Percentiles rank a stretch among this genome's conserved stretches.
These are phyloP conservation scores for Isotomurus palustris DNA, from an alignment of 2,888 invertebrate species.

Conservation along the genomic window DNA sequence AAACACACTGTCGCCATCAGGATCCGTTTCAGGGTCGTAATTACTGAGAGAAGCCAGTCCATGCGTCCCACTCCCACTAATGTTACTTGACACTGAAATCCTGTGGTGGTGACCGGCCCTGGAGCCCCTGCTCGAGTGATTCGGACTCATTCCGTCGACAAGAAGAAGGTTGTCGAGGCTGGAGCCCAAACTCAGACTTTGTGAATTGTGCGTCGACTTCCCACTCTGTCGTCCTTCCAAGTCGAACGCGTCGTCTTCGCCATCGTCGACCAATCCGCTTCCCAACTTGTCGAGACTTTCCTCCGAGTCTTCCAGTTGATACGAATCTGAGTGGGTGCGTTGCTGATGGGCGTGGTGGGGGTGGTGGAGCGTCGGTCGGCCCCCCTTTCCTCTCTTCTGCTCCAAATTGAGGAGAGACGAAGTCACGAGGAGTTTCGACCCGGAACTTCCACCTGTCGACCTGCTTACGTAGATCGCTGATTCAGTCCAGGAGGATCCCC, in stretches of 20 bases:
- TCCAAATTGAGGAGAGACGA: not conserved
- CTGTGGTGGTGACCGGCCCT: conserved; percentile 22
- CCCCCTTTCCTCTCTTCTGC: not conserved
- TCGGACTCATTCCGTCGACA: conserved; percentile 45
- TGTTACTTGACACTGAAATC: conserved; percentile 24
- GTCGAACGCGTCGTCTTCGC: conserved; percentile 16
- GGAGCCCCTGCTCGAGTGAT: conserved; percentile 29
- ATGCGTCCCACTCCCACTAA: not conserved
- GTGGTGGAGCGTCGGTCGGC: not conserved
- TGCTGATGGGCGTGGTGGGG: not conserved
- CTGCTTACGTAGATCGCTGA: conserved; percentile 34
- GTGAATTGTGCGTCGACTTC: conserved; percentile 32
- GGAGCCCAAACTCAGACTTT: conserved; percentile 35
- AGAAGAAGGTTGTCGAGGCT: conserved; percentile 43
- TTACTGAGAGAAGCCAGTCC: conserved; percentile 19
- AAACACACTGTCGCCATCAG: conserved; percentile 43
- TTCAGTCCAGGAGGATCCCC: conserved; percentile 30
- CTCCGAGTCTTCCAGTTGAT: conserved; percentile 33
- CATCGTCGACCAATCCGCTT: conserved; percentile 5
- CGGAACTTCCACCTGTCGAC: conserved; percentile 20
- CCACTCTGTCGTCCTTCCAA: conserved; percentile 16
- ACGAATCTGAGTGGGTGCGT: conserved; percentile 43
- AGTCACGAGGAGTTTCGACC: conserved; percentile 10
- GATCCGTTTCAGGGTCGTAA: conserved; percentile 43
- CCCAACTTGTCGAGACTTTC: conserved; percentile 1